phyloP scores from a whole-genome alignment of 2,797 vertebrate genomes.

The Mormyrus proboscirostris region DNA sequence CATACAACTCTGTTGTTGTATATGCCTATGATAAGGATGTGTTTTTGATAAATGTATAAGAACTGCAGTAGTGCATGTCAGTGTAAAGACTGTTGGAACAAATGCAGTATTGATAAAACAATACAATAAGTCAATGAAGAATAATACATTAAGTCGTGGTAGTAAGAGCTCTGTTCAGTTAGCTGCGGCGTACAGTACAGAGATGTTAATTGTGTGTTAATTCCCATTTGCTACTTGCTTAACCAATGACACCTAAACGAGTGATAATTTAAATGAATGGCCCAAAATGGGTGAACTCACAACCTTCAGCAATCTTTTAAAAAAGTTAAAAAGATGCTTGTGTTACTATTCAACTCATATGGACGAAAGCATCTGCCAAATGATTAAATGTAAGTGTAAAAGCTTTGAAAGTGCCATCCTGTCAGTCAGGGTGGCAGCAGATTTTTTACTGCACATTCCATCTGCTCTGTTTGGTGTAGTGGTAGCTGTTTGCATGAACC shows the following conservation, averaged over 20 bases:
- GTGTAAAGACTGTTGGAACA: too few species aligned
- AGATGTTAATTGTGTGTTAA: neutral
- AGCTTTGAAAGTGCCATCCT: neutral
- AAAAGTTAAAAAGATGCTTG: neutral
- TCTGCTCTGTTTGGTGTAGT: neutral
- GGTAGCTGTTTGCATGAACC: neutral
- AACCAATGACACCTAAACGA: neutral
- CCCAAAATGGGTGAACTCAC: neutral
- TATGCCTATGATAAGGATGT: neutral
- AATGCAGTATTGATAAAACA: too few species aligned
- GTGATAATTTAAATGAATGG: neutral
- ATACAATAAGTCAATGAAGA: too few species aligned
- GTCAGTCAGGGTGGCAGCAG: neutral
- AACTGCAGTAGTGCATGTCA: neutral
- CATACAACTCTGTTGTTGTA: neutral
- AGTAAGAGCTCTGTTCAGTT: neutral
- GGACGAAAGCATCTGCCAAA: neutral
- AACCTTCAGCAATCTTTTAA: neutral
- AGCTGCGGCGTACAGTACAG: neutral
- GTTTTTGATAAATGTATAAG: neutral
- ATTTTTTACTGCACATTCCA: neutral
- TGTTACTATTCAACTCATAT: neutral
- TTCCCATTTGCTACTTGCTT: neutral
- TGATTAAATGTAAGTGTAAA: neutral
- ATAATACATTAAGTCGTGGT: neutral